Base-by-base conservation (phyloP, 2,888 invertebrate genomes). In the Prosapia bicincta region DNA sequence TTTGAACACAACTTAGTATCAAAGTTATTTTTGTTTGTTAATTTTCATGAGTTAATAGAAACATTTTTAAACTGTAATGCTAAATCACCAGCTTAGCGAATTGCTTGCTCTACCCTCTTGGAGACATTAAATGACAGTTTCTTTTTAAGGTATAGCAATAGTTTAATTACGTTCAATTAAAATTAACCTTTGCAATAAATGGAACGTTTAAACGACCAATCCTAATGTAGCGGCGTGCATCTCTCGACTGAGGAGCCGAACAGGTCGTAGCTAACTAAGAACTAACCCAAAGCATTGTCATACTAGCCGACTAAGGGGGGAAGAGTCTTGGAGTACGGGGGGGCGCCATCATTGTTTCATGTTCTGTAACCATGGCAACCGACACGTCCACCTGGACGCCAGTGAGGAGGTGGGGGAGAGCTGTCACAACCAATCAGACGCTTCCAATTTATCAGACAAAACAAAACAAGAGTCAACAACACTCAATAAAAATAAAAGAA, bases 321-420 rank as follows among this genome's bases (percentile, higher is more conserved):
- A 20, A 54, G 54, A 54, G 20, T 54, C 54, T 54, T 54, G 54
- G 20, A 54, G 54, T 20, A 54, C 54, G 54, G n/a, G 54, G 54
- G 54, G 54, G 54, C 54, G 54, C 54, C 54, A 54, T 54, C 54
- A 54, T 54, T 54, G 54, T 54, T 54, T 54, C 54, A 54, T 54
- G 54, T 54, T 54, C 54, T 54, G 54, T 54, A 54, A 20, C 54
- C 54, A 54, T 54, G 54, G 54, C 54, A 54, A 54, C 54, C 54
- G 54, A 54, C 54, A 54, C 54, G 54, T 54, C 54, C 54, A 54
- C 54, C 54, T 54, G 54, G 54, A 54, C 54, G 54, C 54, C 20
- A 20, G 54, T 1, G 54, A 54, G 54, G 54, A 54, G 54, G 54
- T 54, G 54, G 54, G 54, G 54, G 54, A 54, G 54, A 54, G 54